Percentiles rank a stretch among this genome's conserved stretches.
These are phyloP conservation scores for Crax fasciolata DNA, from an alignment of 2,797 vertebrate species.

Conservation along the genomic window DNA sequence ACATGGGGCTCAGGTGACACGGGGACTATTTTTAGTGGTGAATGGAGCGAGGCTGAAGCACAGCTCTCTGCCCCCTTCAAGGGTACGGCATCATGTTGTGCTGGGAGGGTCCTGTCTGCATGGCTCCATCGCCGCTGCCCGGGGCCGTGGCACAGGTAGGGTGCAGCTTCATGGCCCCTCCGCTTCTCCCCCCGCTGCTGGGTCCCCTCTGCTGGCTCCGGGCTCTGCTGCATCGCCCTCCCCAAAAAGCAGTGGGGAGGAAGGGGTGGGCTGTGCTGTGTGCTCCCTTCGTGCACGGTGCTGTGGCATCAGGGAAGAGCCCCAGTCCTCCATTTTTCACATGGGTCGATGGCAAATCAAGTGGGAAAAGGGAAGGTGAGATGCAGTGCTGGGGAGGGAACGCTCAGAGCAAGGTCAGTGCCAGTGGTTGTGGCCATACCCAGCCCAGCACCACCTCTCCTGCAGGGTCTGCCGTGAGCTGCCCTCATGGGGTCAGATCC, in stretches of 20 bases:
- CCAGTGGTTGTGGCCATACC: neutral
- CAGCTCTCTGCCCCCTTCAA: slow-evolving; percentile 11
- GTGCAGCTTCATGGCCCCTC: neutral
- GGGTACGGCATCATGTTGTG: slow-evolving; percentile 60
- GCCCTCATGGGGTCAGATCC: neutral
- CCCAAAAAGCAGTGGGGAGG: rapidly evolving
- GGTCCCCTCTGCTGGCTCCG: neutral
- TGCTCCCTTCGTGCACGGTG: neutral
- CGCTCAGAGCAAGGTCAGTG: neutral
- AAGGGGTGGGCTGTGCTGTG: neutral
- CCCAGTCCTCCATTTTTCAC: rapidly evolving
- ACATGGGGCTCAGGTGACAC: slow-evolving; percentile 51
- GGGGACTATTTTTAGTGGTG: slow-evolving; percentile 56
- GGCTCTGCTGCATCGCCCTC: neutral
- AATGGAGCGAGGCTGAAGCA: slow-evolving; percentile 40
- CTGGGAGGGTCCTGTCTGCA: slow-evolving; percentile 20
- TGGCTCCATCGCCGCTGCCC: slow-evolving; percentile 3
- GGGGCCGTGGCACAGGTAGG: slow-evolving; percentile 61
- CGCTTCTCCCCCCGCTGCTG: neutral
- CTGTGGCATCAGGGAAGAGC: neutral
- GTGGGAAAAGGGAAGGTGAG: neutral
- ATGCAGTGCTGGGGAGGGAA: neutral
- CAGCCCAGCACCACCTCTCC: neutral
- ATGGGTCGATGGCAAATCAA: neutral
- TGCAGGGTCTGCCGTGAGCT: neutral